Base-by-base conservation (phyloP, 2,797 vertebrate species). In the Tapirus indicus region DNA sequence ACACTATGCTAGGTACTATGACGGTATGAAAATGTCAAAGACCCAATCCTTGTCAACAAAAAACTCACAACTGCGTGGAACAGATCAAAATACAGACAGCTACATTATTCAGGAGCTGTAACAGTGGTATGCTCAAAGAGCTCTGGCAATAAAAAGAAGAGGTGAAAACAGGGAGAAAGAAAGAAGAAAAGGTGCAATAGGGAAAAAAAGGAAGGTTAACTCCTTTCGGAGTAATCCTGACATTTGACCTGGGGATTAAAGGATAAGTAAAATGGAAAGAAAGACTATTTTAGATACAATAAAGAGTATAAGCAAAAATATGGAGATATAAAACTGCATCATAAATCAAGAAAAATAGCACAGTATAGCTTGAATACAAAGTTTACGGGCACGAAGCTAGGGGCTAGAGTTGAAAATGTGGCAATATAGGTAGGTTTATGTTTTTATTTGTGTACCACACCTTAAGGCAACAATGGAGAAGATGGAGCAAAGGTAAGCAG, bases 341-440 rank as follows among this genome's bases (percentile, higher is more conserved):
- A 72, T 78, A 88, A 95, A 72, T 83, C 9, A 94, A 87, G 52
- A 71, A 88, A 91, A 90, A 72, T 44, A 80, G 38, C 82, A 62
- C 20, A 97, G 13, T 87, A 47, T 10, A 82, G 56, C 32, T n/a
- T 88, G 25, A 69, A 75, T 47, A 90, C n/a, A 68, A 69, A 86
- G 52, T 86, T 86, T 75, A 91, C 32, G 32, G 49, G 49, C 7
- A 83, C 2, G 10, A 60, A 91, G 35, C 17, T 58, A 25, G 13
- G 29, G 14, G 11, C 49, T 82, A 21, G 54, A 91, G 13, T 27
- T 83, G 62, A 95, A 90, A 90, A 94, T 13, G 49, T 21, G n/a
- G n/a, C 56, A 44, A 58, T 1, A 60, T 32, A 86, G 9, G 29
- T 0, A 89, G 17, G 18, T 52, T 11, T 78, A 16, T 23, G 10